phyloP scores from a whole-genome alignment of 2,888 invertebrate species.

The Trachelus iudaicus region DNA sequence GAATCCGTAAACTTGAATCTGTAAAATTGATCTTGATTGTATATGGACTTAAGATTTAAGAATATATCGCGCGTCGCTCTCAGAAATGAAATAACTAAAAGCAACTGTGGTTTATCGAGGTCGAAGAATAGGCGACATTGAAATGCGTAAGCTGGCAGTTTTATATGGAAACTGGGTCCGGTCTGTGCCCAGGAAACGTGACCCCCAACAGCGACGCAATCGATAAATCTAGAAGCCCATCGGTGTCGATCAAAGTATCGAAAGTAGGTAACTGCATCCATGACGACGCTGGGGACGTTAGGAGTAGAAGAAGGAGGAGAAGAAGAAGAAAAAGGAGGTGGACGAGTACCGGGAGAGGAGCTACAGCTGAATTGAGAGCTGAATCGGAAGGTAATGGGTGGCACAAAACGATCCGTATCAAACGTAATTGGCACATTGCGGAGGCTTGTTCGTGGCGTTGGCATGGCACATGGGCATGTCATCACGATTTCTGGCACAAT shows the following conservation, averaged over 20 bases:
- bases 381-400: background rate
- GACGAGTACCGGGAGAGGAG: background rate
- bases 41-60: too few species aligned
- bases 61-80: too few species aligned
- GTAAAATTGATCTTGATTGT: conserved; percentile 50
- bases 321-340: background rate
- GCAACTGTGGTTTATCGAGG: too few species aligned
- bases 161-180: too few species aligned
- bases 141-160: too few species aligned
- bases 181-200: too few species aligned
- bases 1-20: conserved; percentile 97
- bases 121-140: too few species aligned
- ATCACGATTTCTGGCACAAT: conserved; percentile 59
- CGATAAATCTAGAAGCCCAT: too few species aligned
- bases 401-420: conserved; percentile 24
- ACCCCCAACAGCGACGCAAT: too few species aligned
- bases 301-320: background rate
- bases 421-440: conserved; percentile 47
- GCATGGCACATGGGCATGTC: conserved; percentile 45
- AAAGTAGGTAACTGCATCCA: too few species aligned
- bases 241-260: too few species aligned
- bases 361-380: background rate
- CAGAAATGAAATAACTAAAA: too few species aligned
- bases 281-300: background rate
- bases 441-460: conserved; percentile 26